Base-by-base conservation (phyloP, 2,113 vertebrate species). In the Pedionomus torquatus region DNA sequence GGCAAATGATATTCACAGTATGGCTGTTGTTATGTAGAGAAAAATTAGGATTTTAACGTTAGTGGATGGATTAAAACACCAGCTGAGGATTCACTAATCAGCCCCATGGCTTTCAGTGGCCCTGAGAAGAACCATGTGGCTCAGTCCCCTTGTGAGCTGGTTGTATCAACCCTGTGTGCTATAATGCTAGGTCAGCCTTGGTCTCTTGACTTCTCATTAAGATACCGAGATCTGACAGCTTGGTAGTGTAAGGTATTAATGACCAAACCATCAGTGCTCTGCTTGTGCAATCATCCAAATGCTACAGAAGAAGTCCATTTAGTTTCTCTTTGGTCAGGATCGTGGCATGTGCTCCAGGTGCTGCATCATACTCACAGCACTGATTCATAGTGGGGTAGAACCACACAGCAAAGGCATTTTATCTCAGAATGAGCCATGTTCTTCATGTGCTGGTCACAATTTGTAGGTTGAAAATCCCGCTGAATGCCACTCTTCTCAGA, bases 291-390 rank as follows among this genome's bases (percentile, higher is more conserved):
- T 28, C 46, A 15, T 33, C 48, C 30, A n/a, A 81, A 8, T 9
- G 51, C 78, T 39, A 17, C 48, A 7, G 39, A 75, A 60, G 51
- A 54, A 35, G 20, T 11, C 33, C 64, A 5, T 28, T 58, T 10
- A 12, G 39, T 16, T 9, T 89, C 10, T 44, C 31, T 52, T 33
- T 28, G 51, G 35, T 30, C 13, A 8, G 1, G 3, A 72, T 19
- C 13, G 0, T 1, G 8, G 26, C 1, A 2, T 21, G 58, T 61
- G 52, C 0, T 0, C 18, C 35, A 72, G 54, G 54, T 57, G 31
- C 54, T 37, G 13, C 81, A 11, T 41, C 24, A 8, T 4, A 9
- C 49, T 28, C 1, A 0, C 33, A 25, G 43, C 75, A 19, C 55
- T 46, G 39, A 46, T 26, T 81, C 39, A 23, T 39, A 31, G 61